These are phyloP conservation scores for Myiagra hebetior DNA, from an alignment of 2,113 vertebrate genomes.

Conservation along the genomic window DNA sequence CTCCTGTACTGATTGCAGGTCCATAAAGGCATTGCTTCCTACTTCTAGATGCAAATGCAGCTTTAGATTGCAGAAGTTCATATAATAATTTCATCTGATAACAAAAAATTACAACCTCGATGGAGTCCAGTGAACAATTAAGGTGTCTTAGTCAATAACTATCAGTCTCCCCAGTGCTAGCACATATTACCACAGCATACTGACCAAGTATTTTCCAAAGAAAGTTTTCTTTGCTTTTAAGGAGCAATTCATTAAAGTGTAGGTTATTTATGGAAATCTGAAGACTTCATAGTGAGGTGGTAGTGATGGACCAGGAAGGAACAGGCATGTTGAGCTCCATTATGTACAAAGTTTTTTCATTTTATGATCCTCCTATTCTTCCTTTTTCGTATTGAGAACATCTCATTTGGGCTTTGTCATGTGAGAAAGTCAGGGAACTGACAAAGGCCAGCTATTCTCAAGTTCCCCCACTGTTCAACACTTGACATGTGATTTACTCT, in stretches of 20 bases:
- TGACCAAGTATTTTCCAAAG: neutral
- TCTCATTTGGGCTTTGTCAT: neutral
- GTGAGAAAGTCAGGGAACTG: neutral
- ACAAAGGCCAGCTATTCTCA: neutral
- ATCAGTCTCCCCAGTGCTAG: neutral
- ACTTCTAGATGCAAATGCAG: neutral
- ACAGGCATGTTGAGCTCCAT: neutral
- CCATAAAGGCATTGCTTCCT: neutral
- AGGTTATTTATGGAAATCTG: neutral
- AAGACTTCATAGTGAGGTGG: neutral
- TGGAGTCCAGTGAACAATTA: neutral
- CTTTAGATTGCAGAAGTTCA: neutral
- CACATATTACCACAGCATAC: neutral
- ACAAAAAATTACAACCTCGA: neutral
- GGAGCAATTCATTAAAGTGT: neutral
- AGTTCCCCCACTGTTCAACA: neutral
- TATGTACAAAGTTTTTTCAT: neutral
- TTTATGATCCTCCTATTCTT: neutral
- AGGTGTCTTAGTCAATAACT: neutral
- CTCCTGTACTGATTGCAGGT: neutral
- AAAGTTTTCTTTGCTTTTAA: neutral
- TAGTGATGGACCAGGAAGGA: neutral
- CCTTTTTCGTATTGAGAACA: neutral
- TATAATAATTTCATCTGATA: neutral
- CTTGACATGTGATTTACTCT: neutral